Base-by-base conservation (phyloP, 2,113 vertebrate species). In the Helogale parvula region DNA sequence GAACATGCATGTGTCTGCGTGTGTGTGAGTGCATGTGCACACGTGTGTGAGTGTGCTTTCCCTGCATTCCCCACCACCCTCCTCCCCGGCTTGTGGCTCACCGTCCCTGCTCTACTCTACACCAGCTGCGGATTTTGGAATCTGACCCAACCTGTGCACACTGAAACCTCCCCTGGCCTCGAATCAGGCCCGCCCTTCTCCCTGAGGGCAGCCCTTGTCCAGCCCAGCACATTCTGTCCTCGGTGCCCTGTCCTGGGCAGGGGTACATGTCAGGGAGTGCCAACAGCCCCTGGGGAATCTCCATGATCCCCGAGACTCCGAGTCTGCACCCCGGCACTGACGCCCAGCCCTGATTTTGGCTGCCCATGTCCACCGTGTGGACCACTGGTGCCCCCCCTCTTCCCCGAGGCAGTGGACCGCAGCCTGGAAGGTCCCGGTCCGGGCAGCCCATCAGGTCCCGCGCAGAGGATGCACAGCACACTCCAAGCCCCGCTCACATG, bases 361-460 rank as follows among this genome's bases (percentile, higher is more conserved):
- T 33, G 13, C 3, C 33, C 23, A 25, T 6, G 17, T 72, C 68
- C 2, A 2, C 66, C 17, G 0, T 12, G 2, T 45, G 10, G n/a
- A 16, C 72, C 2, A 15, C 21, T 23, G 0, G 23, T n/a, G 80
- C 5, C 5, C 23, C 45, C 1, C 4, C 45, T 47, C 45, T 1
- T 16, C 41, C 52, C 29, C 38, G 4, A 41, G 38, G 45, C 38
- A 79, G 69, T 2, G 23, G 33, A 14, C 54, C 11, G 3, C 33
- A 45, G 38, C 33, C 33, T 31, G 25, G 19, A 12, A 11, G 52
- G 41, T 82, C 27, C 38, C 65, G 41, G 10, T 76, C 47, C 7
- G 4, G 3, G 31, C 29, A 19, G 9, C 35, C 31, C 31, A 6
- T 31, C 16, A 52, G 45, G 15, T 13, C 65, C 0, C 0, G 41